Evolutionary conservation across 2,888 invertebrate genomes (phyloP).

Genomic region (Vanessa cardui): DNA sequence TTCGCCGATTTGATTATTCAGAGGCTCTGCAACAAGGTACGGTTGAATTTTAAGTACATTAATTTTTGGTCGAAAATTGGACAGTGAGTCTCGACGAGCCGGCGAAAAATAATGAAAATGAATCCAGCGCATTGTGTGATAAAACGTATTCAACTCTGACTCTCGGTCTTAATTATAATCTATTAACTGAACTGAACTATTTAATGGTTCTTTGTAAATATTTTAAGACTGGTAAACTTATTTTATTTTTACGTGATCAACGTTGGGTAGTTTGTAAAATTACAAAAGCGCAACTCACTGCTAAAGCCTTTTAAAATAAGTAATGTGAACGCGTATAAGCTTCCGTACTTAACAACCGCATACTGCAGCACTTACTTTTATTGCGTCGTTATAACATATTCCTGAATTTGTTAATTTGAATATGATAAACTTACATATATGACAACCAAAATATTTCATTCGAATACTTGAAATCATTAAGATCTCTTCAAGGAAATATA

Average conservation of each 20-base stretch:
- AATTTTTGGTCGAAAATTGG: constrained; percentile 20
- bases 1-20: constrained; percentile 23
- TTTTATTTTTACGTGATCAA: constrained; percentile 7
- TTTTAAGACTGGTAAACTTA: constrained; percentile 4
- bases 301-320: constrained; percentile 15
- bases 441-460: too few relatives aligned
- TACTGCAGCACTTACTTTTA: constrained; percentile 20
- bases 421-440: background rate
- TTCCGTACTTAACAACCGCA: constrained; percentile 15
- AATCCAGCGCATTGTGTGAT: constrained; percentile 6
- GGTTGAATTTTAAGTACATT: constrained; percentile 19
- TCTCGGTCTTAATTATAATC: constrained; percentile 9
- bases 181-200: constrained; percentile 1
- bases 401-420: constrained; percentile 13
- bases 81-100: constrained; percentile 8
- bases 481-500: too few relatives aligned
- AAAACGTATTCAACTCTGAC: constrained; percentile 15
- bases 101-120: constrained; percentile 20
- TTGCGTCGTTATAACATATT: constrained; percentile 11
- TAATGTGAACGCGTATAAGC: constrained; percentile 21
- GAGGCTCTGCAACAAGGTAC: constrained; percentile 14
- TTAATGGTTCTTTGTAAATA: background rate
- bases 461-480: too few relatives aligned
- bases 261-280: background rate
- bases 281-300: constrained; percentile 8